phyloP scores from a whole-genome alignment of 2,113 vertebrate genomes.

The Platysternon megacephalum region DNA sequence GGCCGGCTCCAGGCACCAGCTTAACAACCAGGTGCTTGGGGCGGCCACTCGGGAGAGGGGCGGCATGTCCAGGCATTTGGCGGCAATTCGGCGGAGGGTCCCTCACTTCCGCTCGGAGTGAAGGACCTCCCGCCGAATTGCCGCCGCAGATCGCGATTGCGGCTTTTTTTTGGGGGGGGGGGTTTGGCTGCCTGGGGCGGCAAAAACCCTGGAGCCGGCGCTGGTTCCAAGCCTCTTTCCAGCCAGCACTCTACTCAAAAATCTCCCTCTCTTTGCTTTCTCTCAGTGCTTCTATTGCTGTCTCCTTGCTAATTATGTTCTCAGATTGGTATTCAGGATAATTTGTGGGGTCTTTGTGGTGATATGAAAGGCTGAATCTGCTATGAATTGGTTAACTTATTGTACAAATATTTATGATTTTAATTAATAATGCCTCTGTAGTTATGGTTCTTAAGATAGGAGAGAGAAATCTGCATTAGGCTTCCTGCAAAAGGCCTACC shows the following conservation, averaged over 20 bases:
- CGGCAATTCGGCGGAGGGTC: too few relatives aligned
- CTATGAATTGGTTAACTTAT: slow-evolving; percentile 33
- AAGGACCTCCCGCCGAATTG: too few relatives aligned
- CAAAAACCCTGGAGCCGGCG: too few relatives aligned
- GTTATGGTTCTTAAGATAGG: not conserved
- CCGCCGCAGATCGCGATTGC: too few relatives aligned
- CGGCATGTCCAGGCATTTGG: too few relatives aligned
- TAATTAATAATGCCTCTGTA: slow-evolving; percentile 40
- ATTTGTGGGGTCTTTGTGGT: not conserved
- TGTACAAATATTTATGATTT: slow-evolving; percentile 58
- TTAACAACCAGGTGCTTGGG: too few relatives aligned
- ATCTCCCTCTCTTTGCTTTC: not conserved
- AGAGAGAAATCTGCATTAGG: slow-evolving; percentile 5
- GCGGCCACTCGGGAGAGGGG: too few relatives aligned
- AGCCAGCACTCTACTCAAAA: not conserved
- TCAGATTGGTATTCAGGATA: not conserved
- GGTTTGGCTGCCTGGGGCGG: too few relatives aligned
- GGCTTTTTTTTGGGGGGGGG: too few relatives aligned
- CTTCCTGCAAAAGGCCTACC: slow-evolving; percentile 34
- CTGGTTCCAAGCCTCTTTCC: not conserved
- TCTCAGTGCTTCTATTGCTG: not conserved
- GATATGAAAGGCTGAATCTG: slow-evolving; percentile 10
- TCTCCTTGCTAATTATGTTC: not conserved
- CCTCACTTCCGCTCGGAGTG: too few relatives aligned
- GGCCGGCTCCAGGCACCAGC: too few relatives aligned